phyloP scores from a whole-genome alignment of 2,888 invertebrate genomes.

The Drosophila melanosoma region DNA sequence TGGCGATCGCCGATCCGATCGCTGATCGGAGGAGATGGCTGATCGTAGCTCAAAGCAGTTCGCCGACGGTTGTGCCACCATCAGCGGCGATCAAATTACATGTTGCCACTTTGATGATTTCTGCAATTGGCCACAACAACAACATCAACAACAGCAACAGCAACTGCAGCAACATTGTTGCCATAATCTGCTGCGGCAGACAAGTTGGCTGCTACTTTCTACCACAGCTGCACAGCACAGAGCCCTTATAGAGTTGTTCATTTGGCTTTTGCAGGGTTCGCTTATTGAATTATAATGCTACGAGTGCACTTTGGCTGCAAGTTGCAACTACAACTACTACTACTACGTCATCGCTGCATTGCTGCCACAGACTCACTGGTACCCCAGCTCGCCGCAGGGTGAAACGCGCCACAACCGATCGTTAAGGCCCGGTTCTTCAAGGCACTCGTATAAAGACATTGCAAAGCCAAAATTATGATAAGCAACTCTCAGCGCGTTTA shows the following conservation, averaged over 20 bases:
- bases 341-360: conserved; percentile 60
- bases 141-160: conserved; percentile 44
- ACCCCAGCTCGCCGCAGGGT: conserved; percentile 36
- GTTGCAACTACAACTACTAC: conserved; percentile 27
- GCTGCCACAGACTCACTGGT: conserved; percentile 53
- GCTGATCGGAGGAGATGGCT: conserved; percentile 20
- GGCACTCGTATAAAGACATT: conserved; percentile 59
- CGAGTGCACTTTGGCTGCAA: conserved; percentile 46
- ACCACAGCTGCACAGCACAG: conserved; percentile 37
- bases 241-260: conserved; percentile 48
- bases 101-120: conserved; percentile 76
- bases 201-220: conserved; percentile 70
- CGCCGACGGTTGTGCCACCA: conserved; percentile 68
- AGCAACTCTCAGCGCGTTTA: conserved; percentile 7
- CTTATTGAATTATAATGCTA: conserved; percentile 79
- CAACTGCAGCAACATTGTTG: conserved; percentile 17
- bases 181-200: conserved; percentile 51
- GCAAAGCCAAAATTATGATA: conserved; percentile 28
- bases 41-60: conserved; percentile 60
- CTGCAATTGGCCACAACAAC: conserved; percentile 73
- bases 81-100: conserved; percentile 69
- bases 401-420: conserved; percentile 23
- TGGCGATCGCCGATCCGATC: conserved; percentile 33
- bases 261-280: conserved; percentile 15
- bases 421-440: conserved; percentile 27